Evolutionary conservation across 2,888 invertebrate genomes (phyloP).

Genomic region (Norana najaformis): DNA sequence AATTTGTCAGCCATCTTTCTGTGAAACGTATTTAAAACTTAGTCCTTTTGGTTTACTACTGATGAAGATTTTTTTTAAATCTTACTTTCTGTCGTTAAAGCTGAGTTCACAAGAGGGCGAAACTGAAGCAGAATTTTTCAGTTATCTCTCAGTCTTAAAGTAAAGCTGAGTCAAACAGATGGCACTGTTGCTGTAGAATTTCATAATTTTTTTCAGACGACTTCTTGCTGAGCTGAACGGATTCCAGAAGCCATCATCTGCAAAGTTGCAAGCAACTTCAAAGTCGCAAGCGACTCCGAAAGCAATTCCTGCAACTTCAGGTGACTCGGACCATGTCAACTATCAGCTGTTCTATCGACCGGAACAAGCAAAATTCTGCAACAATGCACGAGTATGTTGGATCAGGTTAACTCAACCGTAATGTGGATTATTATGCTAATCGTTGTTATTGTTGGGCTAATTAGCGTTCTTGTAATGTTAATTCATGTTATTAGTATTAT

Average conservation of each 20-base stretch:
- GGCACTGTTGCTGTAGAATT: not conserved
- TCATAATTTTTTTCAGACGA: constrained; percentile 16
- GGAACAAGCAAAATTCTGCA: constrained; percentile 72
- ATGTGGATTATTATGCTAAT: not conserved
- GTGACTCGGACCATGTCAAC: constrained; percentile 58
- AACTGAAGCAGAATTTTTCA: not conserved
- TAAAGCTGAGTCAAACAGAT: not conserved
- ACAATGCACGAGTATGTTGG: constrained; percentile 70
- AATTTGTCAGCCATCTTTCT: no score
- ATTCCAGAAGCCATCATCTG: not conserved
- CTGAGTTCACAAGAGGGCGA: not conserved
- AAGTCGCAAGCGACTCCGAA: not conserved
- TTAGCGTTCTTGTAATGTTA: no score
- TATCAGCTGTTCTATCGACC: constrained; percentile 74
- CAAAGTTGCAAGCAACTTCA: not conserved
- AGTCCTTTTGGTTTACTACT: no score
- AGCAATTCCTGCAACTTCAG: constrained; percentile 34
- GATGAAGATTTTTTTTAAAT: no score
- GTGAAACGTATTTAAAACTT: no score
- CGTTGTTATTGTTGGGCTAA: not conserved
- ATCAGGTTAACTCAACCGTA: not conserved
- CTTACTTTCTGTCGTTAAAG: no score
- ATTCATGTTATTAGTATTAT: no score
- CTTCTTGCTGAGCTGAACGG: constrained; percentile 30
- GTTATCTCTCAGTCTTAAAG: not conserved